Conservation (phyloP, 92 coral and sea anemone species). For the Bergia puertoricense region DNA sequence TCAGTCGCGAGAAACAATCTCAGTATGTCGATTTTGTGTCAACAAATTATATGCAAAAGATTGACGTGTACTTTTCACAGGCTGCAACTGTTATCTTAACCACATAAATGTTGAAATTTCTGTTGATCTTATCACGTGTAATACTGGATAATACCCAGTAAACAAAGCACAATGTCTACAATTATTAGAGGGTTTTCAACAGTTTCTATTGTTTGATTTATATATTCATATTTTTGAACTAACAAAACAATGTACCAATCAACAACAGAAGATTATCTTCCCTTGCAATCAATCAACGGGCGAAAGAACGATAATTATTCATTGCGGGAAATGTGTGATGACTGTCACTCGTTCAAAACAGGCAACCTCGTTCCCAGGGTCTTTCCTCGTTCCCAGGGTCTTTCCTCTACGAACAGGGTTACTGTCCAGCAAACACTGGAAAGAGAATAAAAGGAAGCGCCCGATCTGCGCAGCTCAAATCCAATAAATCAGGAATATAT, state of each 20-base stretch:
- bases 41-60: background rate
- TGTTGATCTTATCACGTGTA: background rate
- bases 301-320: too few relatives aligned
- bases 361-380: too few relatives aligned
- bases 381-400: too few relatives aligned
- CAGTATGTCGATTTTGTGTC: slow-evolving; percentile 14
- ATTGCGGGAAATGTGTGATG: too few relatives aligned
- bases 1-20: slow-evolving; percentile 7
- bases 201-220: background rate
- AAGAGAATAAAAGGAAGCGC: too few relatives aligned
- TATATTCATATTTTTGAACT: background rate
- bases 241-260: background rate
- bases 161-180: background rate
- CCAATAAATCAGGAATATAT: too few relatives aligned
- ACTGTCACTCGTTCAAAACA: too few relatives aligned
- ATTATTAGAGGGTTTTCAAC: background rate
- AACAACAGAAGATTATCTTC: background rate
- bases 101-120: background rate
- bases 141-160: too few relatives aligned
- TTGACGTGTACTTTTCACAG: background rate
- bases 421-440: too few relatives aligned
- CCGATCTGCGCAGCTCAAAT: too few relatives aligned
- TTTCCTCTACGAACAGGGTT: too few relatives aligned
- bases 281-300: background rate
- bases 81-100: background rate